Percentiles rank a stretch among this genome's conserved stretches.
Conservation (phyloP, 2,888 invertebrate species). For the Rhamphomyia laevipes region DNA sequence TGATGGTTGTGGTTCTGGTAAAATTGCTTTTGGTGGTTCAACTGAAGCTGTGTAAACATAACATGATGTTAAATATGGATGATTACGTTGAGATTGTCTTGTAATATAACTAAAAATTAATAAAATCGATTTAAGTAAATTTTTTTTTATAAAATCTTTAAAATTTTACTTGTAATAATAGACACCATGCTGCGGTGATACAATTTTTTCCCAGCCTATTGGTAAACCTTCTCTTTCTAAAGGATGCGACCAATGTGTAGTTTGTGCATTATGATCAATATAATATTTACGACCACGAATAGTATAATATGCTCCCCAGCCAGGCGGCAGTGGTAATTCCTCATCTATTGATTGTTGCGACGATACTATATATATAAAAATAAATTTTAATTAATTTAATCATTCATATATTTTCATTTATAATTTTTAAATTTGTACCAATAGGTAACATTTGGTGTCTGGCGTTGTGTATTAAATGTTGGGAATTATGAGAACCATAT, state of each 20-base stretch:
- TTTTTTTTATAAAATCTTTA: not conserved
- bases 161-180: conserved; percentile 92
- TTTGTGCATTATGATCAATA: conserved; percentile 97
- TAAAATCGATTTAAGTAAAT: not conserved
- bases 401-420: not conserved
- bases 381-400: no score
- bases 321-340: conserved; percentile 76
- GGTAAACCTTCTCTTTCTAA: conserved; percentile 86
- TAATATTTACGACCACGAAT: conserved; percentile 90
- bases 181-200: conserved; percentile 86
- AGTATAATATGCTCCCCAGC: conserved; percentile 97
- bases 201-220: conserved; percentile 93
- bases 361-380: conserved; percentile 22
- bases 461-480: conserved; percentile 42
- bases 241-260: conserved; percentile 99
- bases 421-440: conserved; percentile 37
- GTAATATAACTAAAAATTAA: conserved; percentile 82
- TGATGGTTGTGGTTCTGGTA: conserved; percentile 44
- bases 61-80: conserved; percentile 78
- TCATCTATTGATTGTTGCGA: conserved; percentile 37
- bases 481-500: conserved; percentile 24
- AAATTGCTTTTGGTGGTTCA: conserved; percentile 40
- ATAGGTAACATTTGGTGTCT: conserved; percentile 45
- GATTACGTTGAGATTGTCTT: conserved; percentile 87
- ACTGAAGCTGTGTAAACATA: conserved; percentile 49